Conservation (phyloP, 92 coral and sea anemone genomes). For the Parazoanthus swiftii region DNA sequence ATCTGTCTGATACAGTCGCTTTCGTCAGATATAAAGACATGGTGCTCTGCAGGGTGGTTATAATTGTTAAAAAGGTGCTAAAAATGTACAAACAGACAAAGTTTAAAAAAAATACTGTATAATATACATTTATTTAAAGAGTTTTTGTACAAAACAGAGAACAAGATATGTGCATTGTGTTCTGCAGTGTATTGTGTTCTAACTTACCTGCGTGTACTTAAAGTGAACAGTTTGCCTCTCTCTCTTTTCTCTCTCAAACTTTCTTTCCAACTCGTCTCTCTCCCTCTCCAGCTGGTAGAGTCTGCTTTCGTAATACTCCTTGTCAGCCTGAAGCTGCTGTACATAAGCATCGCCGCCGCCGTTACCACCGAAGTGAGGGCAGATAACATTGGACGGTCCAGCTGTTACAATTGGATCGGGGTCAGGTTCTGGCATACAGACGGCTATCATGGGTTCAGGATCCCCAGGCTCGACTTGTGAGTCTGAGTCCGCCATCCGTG, state of each 20-base stretch:
- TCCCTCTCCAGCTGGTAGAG: constrained; percentile 65
- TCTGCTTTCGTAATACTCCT: constrained; percentile 50
- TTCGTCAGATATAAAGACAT: too few relatives aligned
- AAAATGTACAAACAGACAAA: too few relatives aligned
- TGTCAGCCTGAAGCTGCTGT: constrained; percentile 35
- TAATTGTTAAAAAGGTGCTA: too few relatives aligned
- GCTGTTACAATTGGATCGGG: not conserved
- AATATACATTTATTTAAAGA: too few relatives aligned
- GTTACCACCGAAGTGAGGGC: not conserved
- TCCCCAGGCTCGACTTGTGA: not conserved
- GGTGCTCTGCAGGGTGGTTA: too few relatives aligned
- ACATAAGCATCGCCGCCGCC: constrained; percentile 34
- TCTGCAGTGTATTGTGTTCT: not conserved
- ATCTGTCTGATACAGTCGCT: too few relatives aligned
- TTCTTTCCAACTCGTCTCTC: constrained; percentile 70
- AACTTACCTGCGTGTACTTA: constrained; percentile 31
- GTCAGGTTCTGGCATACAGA: not conserved
- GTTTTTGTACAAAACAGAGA: too few relatives aligned
- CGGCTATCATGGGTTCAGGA: not conserved
- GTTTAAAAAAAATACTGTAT: too few relatives aligned
- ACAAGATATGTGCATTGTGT: too few relatives aligned
- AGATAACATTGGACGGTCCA: not conserved
- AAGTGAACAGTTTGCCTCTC: constrained; percentile 63
- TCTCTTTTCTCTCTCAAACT: constrained; percentile 72
- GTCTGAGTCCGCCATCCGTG: constrained; percentile 19